A percentile compares a stretch with the other conserved stretches of the same genome.
phyloP scores from a whole-genome alignment of 2,113 vertebrate species.

The Boleophthalmus pectinirostris region DNA sequence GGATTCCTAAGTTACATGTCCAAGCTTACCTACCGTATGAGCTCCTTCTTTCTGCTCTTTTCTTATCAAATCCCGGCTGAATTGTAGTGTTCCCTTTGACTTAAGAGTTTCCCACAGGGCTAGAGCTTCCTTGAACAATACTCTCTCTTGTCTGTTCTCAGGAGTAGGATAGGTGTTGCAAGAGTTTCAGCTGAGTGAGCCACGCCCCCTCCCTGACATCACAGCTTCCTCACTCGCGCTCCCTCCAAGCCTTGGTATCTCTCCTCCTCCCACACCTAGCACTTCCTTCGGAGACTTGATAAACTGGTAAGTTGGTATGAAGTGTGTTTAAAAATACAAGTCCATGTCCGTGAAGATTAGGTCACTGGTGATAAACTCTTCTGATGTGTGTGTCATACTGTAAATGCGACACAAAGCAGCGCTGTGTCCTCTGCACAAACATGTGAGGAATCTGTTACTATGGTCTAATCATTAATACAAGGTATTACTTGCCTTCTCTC shows the following conservation, averaged over 20 bases:
- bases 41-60: constrained; percentile 11
- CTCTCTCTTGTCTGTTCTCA: constrained; percentile 73
- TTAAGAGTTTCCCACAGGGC: constrained; percentile 73
- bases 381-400: constrained; percentile 23
- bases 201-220: constrained; percentile 82
- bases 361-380: background rate
- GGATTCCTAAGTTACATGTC: constrained; percentile 8
- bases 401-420: constrained; percentile 29
- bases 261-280: constrained; percentile 16
- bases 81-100: constrained; percentile 55
- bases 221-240: constrained; percentile 64
- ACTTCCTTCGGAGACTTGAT: constrained; percentile 65
- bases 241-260: constrained; percentile 46
- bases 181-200: constrained; percentile 69
- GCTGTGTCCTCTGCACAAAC: constrained; percentile 45
- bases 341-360: background rate
- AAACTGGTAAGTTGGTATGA: constrained; percentile 57
- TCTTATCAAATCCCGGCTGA: constrained; percentile 43
- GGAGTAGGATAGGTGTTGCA: constrained; percentile 84
- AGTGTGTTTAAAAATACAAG: constrained; percentile 8
- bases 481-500: background rate
- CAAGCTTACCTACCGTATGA: constrained; percentile 63
- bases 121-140: constrained; percentile 77
- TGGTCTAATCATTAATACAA: constrained; percentile 73
- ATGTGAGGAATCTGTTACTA: constrained; percentile 67